A percentile compares a stretch with the other conserved stretches of the same genome.
Evolutionary conservation across 2,113 vertebrate species (phyloP).

Genomic region (Corythornis vintsioides): DNA sequence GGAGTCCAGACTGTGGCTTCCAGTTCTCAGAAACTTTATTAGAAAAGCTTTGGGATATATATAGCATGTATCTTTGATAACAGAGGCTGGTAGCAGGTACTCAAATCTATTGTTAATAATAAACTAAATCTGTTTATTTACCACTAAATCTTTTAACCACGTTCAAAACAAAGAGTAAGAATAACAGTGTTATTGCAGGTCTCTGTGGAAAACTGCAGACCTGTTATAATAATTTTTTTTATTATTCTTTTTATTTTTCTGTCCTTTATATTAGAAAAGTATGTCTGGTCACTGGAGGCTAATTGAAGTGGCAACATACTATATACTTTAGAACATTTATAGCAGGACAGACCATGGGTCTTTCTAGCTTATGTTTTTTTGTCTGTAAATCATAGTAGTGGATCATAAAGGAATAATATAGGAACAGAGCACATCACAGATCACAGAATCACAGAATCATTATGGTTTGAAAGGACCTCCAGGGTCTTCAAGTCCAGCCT

Average conservation of each 20-base stretch:
- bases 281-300: neutral
- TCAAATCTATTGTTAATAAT: neutral
- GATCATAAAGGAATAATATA: neutral
- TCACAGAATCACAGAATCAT: no score
- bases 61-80: neutral
- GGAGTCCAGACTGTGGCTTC: neutral
- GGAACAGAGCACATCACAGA: neutral
- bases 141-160: neutral
- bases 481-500: no score
- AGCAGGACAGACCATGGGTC: neutral
- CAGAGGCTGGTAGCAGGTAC: neutral
- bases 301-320: neutral
- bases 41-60: neutral
- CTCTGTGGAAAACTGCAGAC: neutral
- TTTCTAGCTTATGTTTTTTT: neutral
- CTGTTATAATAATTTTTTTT: neutral
- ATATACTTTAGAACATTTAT: neutral
- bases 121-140: neutral
- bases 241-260: neutral
- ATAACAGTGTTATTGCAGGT: neutral
- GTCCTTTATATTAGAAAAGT: neutral
- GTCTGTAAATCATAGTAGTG: neutral
- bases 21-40: neutral
- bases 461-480: no score
- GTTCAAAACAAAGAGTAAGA: neutral